Evolutionary conservation across 2,888 invertebrate genomes (phyloP).

Genomic region (Tetanocera ferruginea): DNA sequence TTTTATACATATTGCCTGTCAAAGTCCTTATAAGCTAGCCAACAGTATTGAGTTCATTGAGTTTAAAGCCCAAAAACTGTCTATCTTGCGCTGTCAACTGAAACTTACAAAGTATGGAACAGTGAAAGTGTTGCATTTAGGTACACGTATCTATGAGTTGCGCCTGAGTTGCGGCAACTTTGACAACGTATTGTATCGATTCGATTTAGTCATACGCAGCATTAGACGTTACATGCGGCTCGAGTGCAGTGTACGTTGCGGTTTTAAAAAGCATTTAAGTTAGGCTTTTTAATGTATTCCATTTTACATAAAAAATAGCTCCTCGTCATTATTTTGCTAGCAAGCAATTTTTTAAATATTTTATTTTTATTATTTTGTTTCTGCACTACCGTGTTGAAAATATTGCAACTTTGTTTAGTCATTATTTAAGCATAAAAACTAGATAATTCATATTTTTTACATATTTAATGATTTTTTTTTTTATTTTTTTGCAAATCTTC

Average conservation of each 20-base stretch:
- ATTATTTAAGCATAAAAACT: background rate
- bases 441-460: background rate
- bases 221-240: background rate
- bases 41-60: background rate
- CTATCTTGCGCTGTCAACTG: background rate
- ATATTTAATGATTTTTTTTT: background rate
- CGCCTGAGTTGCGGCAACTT: background rate
- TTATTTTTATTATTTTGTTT: background rate
- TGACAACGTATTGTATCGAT: background rate
- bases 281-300: background rate
- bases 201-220: background rate
- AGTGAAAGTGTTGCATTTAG: slow-evolving; percentile 7
- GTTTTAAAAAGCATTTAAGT: background rate
- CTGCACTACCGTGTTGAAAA: background rate
- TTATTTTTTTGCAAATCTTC: background rate
- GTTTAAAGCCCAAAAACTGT: background rate
- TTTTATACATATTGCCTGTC: no score
- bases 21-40: background rate
- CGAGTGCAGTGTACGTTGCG: slow-evolving; percentile 17
- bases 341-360: background rate
- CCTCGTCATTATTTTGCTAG: background rate
- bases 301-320: background rate
- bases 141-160: background rate
- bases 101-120: background rate
- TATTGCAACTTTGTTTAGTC: background rate